phyloP scores from a whole-genome alignment of 2,113 vertebrate species.

The Clarias gariepinus region DNA sequence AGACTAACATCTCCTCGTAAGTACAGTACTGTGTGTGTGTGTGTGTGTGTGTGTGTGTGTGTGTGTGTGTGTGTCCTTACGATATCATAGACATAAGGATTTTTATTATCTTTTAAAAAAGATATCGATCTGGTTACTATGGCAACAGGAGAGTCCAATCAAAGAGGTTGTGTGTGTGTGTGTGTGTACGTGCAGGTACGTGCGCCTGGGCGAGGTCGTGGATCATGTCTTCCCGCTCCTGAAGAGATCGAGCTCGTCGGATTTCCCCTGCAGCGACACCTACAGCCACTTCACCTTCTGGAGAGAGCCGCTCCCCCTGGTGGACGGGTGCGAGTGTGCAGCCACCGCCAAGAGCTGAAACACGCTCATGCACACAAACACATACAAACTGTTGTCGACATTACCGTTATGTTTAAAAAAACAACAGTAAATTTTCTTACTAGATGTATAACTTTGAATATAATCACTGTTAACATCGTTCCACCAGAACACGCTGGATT shows the following conservation, averaged over 20 bases:
- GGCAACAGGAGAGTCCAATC: background rate
- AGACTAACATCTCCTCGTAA: slow-evolving; percentile 97
- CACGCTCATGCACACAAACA: background rate
- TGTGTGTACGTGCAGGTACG: slow-evolving; percentile 75
- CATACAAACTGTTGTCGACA: background rate
- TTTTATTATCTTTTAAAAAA: background rate
- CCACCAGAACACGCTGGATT: background rate
- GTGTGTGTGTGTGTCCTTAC: background rate
- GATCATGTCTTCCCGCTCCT: slow-evolving; percentile 94
- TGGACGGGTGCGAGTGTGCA: slow-evolving; percentile 73
- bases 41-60: too few species aligned
- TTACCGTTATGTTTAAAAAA: background rate
- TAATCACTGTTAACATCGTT: too few species aligned
- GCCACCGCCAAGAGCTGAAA: slow-evolving; percentile 53
- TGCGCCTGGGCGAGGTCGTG: slow-evolving; percentile 91
- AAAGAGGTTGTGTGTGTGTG: background rate
- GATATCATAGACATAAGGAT: background rate
- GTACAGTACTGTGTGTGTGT: slow-evolving; percentile 65
- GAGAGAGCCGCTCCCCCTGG: slow-evolving; percentile 85
- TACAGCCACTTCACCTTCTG: slow-evolving; percentile 96
- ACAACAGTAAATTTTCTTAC: background rate
- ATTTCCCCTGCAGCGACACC: slow-evolving; percentile 94
- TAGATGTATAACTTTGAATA: too few species aligned
- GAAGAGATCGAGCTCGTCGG: slow-evolving; percentile 84
- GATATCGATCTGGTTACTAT: background rate